A percentile compares a stretch with the other conserved stretches of the same genome.
phyloP scores from a whole-genome alignment of 2,888 invertebrate species.

The Hylaea fasciaria region DNA sequence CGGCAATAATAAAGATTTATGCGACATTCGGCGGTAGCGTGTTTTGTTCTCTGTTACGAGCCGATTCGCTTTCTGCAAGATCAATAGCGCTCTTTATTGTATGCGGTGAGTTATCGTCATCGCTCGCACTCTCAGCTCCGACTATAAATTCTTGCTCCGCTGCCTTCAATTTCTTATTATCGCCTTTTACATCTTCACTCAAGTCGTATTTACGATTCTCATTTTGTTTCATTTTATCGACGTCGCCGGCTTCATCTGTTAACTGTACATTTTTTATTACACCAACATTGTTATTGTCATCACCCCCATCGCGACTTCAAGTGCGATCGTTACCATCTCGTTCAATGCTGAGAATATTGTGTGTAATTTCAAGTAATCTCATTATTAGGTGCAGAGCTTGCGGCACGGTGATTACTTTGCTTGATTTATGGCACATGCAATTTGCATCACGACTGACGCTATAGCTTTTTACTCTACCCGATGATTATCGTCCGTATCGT shows the following conservation, averaged over 20 bases:
- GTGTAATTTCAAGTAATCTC: constrained; percentile 80
- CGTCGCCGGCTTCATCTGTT: constrained; percentile 46
- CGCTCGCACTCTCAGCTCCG: constrained; percentile 68
- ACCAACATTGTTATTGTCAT: constrained; percentile 53
- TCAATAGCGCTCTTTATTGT: constrained; percentile 83
- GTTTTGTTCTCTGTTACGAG: constrained; percentile 83
- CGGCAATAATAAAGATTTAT: constrained; percentile 85
- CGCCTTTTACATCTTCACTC: constrained; percentile 73
- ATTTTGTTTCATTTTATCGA: constrained; percentile 57
- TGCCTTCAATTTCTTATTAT: constrained; percentile 74
- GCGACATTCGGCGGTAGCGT: constrained; percentile 83
- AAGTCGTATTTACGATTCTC: constrained; percentile 55
- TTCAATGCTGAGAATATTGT: constrained; percentile 54
- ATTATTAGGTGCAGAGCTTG: constrained; percentile 73
- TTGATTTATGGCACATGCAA: constrained; percentile 83
- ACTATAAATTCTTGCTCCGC: constrained; percentile 71
- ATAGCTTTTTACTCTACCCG: constrained; percentile 79
- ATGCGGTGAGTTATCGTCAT: constrained; percentile 76
- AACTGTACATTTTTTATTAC: constrained; percentile 39
- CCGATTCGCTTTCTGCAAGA: constrained; percentile 82
- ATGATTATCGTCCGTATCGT: constrained; percentile 84
- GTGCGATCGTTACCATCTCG: constrained; percentile 60
- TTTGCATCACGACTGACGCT: constrained; percentile 80
- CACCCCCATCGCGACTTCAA: constrained; percentile 56
- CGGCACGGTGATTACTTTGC: constrained; percentile 79